Base-by-base conservation (phyloP, 1,140 invertebrate species). In the Idris sp. region DNA sequence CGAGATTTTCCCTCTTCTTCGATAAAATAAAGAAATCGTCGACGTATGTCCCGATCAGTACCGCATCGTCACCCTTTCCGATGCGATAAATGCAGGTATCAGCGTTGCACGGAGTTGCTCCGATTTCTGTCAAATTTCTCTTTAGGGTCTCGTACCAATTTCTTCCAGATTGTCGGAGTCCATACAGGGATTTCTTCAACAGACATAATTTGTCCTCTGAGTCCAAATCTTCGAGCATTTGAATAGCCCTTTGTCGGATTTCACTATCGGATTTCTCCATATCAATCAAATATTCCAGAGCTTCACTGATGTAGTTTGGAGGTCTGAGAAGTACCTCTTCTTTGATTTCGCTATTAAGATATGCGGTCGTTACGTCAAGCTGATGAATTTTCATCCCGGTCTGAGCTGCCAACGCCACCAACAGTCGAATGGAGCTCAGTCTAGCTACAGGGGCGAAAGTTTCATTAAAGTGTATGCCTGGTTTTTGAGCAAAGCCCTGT, bases 401-500 rank as follows among this genome's bases (percentile, higher is more conserved):
- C 1, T 9, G 1, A 7, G 35, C 35, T 6, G 16, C 35, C 3
- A 38, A 6, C 1, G 35, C 3, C 16, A 18, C 18, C 35, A 38
- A 6, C 1, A 38, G 15, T 14, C 35, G 35, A 38, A 38, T 38
- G 2, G 35, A 18, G 2, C 35, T 15, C 1, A 15, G n/a, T 2
- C 35, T 14, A 4, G 35, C 16, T 2, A 38, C 35, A 6, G 28
- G 28, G n/a, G 28, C 28, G 8, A 9, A 30, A 2, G 28, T 30
- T 30, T 30, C 4, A 30, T 14, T 18, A 18, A 18, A 38, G n/a
- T 38, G 35, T 5, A 65, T 61, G 0, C 75, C 77, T 14, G 44
- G 16, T 1, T 26, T 11, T 48, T 81, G 78, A 8, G 6, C 10
- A 19, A 44, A 79, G 4, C 74, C 79, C 31, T 75, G 65, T 0